A percentile compares a stretch with the other conserved stretches of the same genome.
Evolutionary conservation across 2,797 vertebrate species (phyloP).

Genomic region (Botia almorhae): DNA sequence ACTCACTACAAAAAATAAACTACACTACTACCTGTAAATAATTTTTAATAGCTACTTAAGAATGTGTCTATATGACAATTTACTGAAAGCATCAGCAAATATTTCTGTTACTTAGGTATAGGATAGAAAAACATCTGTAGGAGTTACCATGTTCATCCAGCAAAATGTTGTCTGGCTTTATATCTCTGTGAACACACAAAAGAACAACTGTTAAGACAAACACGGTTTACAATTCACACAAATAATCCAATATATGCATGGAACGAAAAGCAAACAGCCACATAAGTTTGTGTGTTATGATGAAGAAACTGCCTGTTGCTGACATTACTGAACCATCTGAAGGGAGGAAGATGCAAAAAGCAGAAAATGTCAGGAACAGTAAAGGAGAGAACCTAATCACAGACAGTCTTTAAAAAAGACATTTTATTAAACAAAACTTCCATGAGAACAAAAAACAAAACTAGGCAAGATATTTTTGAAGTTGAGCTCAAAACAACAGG

Average conservation of each 20-base stretch:
- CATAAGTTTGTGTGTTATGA: not conserved
- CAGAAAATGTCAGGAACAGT: too few relatives aligned
- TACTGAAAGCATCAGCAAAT: not conserved
- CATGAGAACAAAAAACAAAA: too few relatives aligned
- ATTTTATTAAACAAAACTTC: too few relatives aligned
- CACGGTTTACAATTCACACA: not conserved
- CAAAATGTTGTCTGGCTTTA: constrained; percentile 97
- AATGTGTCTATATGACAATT: too few relatives aligned
- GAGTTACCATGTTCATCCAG: constrained; percentile 93
- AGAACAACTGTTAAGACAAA: constrained; percentile 20
- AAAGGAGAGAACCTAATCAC: too few relatives aligned
- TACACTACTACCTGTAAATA: too few relatives aligned
- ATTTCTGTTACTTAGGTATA: not conserved
- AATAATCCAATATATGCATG: constrained; percentile 1
- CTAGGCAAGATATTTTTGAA: too few relatives aligned
- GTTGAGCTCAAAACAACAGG: too few relatives aligned
- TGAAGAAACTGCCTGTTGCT: not conserved
- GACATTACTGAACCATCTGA: not conserved
- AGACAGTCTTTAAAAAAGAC: too few relatives aligned
- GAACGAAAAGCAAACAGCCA: not conserved
- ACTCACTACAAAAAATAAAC: too few relatives aligned
- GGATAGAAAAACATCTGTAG: not conserved
- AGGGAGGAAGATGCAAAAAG: too few relatives aligned
- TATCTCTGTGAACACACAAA: constrained; percentile 82
- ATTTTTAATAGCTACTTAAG: too few relatives aligned